Evolutionary conservation across 2,113 vertebrate species (phyloP).

Genomic region (Clinocottus analis): DNA sequence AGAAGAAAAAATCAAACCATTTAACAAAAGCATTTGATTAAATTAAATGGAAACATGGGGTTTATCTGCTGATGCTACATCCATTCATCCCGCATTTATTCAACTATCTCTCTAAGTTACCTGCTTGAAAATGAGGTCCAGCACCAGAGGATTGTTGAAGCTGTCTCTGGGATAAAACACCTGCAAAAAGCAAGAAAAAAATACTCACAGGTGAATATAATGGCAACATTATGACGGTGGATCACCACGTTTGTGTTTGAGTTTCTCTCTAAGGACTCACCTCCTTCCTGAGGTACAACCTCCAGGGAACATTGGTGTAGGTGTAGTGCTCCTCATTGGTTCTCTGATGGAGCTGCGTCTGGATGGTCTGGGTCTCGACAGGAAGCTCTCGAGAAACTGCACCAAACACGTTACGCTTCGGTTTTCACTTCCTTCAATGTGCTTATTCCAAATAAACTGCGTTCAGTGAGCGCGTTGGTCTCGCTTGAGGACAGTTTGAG

Average conservation of each 20-base stretch:
- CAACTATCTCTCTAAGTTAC: slow-evolving; percentile 71
- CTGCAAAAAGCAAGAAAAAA: slow-evolving; percentile 75
- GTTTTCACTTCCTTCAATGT: neutral
- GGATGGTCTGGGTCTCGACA: slow-evolving; percentile 83
- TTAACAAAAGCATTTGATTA: neutral
- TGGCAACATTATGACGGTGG: slow-evolving; percentile 4
- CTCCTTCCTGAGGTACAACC: slow-evolving; percentile 94
- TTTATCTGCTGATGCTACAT: neutral
- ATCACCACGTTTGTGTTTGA: neutral
- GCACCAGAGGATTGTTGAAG: slow-evolving; percentile 88
- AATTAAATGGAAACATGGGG: neutral
- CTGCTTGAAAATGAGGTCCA: slow-evolving; percentile 97
- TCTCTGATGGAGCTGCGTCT: slow-evolving; percentile 89
- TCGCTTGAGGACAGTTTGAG: neutral
- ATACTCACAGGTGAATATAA: neutral
- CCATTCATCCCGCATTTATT: neutral
- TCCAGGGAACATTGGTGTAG: slow-evolving; percentile 93
- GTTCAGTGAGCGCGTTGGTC: no score
- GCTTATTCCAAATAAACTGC: neutral
- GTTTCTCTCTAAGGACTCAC: slow-evolving; percentile 67
- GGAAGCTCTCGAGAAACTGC: slow-evolving; percentile 87
- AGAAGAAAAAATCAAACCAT: neutral
- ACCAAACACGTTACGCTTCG: neutral
- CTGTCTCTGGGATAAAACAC: slow-evolving; percentile 97
- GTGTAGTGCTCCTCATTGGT: slow-evolving; percentile 89